Percentiles rank a stretch among this genome's conserved stretches.
Conservation (phyloP, 2,797 vertebrate genomes). For the Buceros bicornis region DNA sequence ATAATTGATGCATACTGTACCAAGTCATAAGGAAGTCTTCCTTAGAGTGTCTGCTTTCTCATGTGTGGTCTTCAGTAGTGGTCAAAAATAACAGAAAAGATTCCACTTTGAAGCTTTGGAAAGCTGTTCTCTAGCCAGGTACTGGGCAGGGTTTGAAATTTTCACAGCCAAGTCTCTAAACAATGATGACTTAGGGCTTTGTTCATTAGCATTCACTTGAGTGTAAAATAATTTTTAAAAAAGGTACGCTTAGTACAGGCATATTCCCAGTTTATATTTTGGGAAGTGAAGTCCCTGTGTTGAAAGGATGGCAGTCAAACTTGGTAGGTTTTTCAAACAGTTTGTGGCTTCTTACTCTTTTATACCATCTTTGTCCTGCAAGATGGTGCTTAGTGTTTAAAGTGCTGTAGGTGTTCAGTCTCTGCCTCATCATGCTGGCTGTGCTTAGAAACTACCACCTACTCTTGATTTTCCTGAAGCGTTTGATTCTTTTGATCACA, state of each 20-base stretch:
- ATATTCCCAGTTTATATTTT: background rate
- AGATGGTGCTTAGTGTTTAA: background rate
- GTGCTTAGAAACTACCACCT: background rate
- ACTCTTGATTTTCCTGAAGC: background rate
- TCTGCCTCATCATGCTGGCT: background rate
- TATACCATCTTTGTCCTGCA: background rate
- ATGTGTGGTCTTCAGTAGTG: constrained; percentile 19
- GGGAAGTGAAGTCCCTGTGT: background rate
- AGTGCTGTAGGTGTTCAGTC: background rate
- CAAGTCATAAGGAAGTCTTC: constrained; percentile 40
- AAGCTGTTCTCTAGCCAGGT: background rate
- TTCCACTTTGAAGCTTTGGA: background rate
- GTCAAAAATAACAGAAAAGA: constrained; percentile 25
- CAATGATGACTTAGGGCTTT: background rate
- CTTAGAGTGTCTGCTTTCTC: constrained; percentile 46
- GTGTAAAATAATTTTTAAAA: background rate
- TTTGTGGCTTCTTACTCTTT: background rate
- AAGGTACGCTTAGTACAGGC: background rate
- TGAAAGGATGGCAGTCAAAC: background rate
- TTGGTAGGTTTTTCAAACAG: background rate
- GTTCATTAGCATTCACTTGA: background rate
- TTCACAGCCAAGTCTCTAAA: background rate
- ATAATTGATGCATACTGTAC: constrained; percentile 60
- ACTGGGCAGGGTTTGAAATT: background rate
- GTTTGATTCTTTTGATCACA: background rate